Evolutionary conservation across 2,888 invertebrate genomes (phyloP), one percentile per base, ranked within the genome.

Genomic region (Tetragnatha montana): DNA sequence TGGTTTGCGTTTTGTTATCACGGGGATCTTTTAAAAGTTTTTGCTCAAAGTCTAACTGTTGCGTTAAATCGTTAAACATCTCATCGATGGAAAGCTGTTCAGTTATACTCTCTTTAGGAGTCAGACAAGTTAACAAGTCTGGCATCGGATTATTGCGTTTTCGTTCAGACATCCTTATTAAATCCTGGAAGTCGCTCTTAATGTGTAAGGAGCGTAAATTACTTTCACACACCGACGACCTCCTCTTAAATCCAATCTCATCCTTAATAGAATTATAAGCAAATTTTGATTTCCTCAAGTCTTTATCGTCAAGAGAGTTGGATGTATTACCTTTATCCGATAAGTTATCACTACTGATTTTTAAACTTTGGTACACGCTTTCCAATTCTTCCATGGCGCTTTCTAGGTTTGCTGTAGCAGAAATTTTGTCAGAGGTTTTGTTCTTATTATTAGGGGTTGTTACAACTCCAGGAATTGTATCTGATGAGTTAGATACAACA

Each of bases 331-430:
- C 85, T 76, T 69, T 81, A n/a, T 85, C 89, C 4, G 90, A 87
- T 89, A 97, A 94, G 94, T 97, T 96, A 93, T 97, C 97, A 93
- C 97, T 97, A 71, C 91, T 91, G 81, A 97, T 94, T 35, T 96
- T 96, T 87, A 98, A 94, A 92, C 97, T 97, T 93, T 97, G 97
- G 91, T 93, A 93, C 92, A 98, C 97, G 19, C 96, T 96, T 94
- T 98, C 98, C 88, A 98, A 93, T 93, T 98, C 98, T 92, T 96
- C 96, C 51, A 98, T 95, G 82, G 98, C 98, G 93, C 98, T 97
- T 22, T 91, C 91, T 14, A 91, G 82, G 81, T 91, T 91, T 69
- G 87, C 88, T 17, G 91, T 81, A 19, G 83, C 87, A 21, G 89
- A 87, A 8, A 68, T 47, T 74, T 79, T 69, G 17, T 82, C 74